Base-by-base conservation (phyloP, 2,113 vertebrate species). In the Pseudorasbora parva region DNA sequence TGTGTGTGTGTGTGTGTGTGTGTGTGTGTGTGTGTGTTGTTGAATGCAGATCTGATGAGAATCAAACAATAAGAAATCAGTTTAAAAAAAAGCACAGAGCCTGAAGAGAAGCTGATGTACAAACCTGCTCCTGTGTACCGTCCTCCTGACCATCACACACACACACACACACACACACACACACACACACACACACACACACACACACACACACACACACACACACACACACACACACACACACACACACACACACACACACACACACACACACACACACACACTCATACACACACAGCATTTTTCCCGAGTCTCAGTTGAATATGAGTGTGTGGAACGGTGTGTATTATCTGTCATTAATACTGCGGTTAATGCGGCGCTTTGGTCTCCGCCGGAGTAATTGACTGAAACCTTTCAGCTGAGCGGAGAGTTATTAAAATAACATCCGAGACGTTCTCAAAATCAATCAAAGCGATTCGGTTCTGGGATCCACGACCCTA, bases 361-460 rank as follows among this genome's bases (percentile, higher is more conserved):
- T 49, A 68, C 56, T 15, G 81, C 33, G 45, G 83, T 82, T 87
- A 25, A 87, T 85, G 73, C 83, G 81, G 45, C 73, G 71, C 83
- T 83, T 69, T 79, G 68, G 74, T 82, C 78, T 69, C 19, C 5
- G 57, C 83, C 75, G 71, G 81, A 9, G 72, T 66, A 80, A 85
- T 82, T 69, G 76, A 25, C 41, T 71, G 43, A 74, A 87, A 80
- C 75, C 86, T 59, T 60, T 33, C 8, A 33, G 66, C 74, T 78
- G 79, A 82, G 79, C 15, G 66, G 54, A 45, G 68, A 85, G 80
- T 85, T 87, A 85, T 87, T 87, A 85, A 82, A 85, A 83, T 45
- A 71, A 83, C 82, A 69, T 23, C 73, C 49, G 11, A 56, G 74
- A 49, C 19, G 25, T 79, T 69, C 33, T 87, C 78, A 85, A 75